Evolutionary conservation across 2,888 invertebrate species (phyloP).

Genomic region (Arrhopalites spinosus): DNA sequence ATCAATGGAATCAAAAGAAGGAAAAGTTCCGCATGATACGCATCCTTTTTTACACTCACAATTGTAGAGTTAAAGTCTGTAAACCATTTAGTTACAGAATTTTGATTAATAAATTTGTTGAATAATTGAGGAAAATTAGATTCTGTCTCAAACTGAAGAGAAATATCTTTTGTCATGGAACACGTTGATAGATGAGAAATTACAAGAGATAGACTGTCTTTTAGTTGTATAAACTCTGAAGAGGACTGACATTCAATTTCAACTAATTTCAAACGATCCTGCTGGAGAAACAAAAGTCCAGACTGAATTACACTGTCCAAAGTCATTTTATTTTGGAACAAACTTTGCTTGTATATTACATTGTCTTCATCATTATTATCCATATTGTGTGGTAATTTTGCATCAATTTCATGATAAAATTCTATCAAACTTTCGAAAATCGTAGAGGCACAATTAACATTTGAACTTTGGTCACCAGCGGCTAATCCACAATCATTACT

Average conservation of each 20-base stretch:
- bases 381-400: slow-evolving; percentile 10
- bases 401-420: slow-evolving; percentile 18
- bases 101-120: slow-evolving; percentile 17
- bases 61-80: slow-evolving; percentile 6
- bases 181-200: not conserved
- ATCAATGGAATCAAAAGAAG: not conserved
- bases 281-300: not conserved
- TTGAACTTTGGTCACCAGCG: not conserved
- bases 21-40: slow-evolving; percentile 11
- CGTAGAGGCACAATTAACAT: not conserved
- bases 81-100: slow-evolving; percentile 12
- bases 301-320: slow-evolving; percentile 21
- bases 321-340: slow-evolving; percentile 26
- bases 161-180: not conserved
- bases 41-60: not conserved
- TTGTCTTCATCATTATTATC: slow-evolving; percentile 21
- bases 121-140: slow-evolving; percentile 1
- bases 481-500: not conserved
- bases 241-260: slow-evolving; percentile 3
- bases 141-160: too few species aligned
- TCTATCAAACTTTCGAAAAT: not conserved
- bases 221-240: not conserved
- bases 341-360: slow-evolving; percentile 26
- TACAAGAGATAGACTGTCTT: not conserved
- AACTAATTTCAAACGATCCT: not conserved